Evolutionary conservation across 2,113 vertebrate species (phyloP).

Genomic region (Synchiropus splendidus): DNA sequence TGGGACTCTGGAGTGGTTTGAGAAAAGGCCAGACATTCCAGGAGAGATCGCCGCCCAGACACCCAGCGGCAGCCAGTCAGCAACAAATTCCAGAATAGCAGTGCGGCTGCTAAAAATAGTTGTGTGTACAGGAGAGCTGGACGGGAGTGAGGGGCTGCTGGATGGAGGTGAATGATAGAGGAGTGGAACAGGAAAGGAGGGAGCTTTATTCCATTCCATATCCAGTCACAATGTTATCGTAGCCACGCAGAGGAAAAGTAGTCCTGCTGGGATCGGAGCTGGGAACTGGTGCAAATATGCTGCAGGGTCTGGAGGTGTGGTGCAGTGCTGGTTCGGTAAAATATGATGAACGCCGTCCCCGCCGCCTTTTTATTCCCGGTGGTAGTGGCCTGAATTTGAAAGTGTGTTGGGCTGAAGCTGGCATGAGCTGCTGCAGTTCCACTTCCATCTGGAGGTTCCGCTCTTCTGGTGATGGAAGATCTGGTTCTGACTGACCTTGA

Average conservation of each 20-base stretch:
- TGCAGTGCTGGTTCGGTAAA: no score
- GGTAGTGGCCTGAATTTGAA: no score
- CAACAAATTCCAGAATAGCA: constrained; percentile 74
- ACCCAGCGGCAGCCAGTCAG: constrained; percentile 68
- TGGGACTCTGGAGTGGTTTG: constrained; percentile 68
- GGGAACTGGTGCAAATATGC: constrained; percentile 17
- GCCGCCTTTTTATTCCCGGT: no score
- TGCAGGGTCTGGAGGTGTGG: no score
- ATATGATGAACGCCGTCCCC: no score
- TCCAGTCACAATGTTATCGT: constrained; percentile 64
- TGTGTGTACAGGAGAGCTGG: constrained; percentile 50
- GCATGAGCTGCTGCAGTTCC: no score
- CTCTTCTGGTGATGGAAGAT: no score
- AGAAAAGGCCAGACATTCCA: constrained; percentile 71
- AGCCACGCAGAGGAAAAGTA: constrained; percentile 44
- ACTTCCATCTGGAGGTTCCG: no score
- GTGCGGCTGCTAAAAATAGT: constrained; percentile 71
- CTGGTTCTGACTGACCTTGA: no score
- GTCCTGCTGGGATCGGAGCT: constrained; percentile 40
- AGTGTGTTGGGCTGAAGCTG: no score
- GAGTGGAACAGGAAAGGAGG: constrained; percentile 41
- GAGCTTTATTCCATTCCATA: constrained; percentile 50
- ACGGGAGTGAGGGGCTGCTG: constrained; percentile 7
- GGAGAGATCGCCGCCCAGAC: constrained; percentile 67
- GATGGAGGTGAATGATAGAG: constrained; percentile 48